Evolutionary conservation across 30 jellyfish, hydroid and myxozoan genomes (phyloP).

Genomic region (Euphysa ruthae): DNA sequence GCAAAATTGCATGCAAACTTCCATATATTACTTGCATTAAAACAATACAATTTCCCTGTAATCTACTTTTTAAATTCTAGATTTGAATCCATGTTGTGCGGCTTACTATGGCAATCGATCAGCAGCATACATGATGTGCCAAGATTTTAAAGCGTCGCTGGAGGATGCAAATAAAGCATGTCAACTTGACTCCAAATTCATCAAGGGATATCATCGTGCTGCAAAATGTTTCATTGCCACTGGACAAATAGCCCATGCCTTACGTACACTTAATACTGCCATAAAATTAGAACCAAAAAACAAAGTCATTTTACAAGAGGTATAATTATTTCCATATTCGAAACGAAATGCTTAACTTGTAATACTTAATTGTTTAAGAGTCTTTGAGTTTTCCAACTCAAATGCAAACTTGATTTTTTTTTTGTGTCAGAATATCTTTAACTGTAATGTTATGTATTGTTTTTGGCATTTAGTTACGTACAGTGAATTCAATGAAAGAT

Average conservation of each 20-base stretch:
- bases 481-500: constrained; percentile 49
- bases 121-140: constrained; percentile 81
- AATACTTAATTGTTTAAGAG: too few species aligned
- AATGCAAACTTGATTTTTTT: too few species aligned
- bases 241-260: constrained; percentile 52
- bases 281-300: constrained; percentile 49
- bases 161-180: constrained; percentile 75
- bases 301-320: constrained; percentile 57
- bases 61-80: too few species aligned
- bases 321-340: constrained; percentile 4
- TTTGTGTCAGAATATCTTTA: too few species aligned
- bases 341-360: too few species aligned
- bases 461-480: constrained; percentile 25
- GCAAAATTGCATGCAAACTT: too few species aligned
- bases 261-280: constrained; percentile 49
- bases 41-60: too few species aligned
- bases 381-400: too few species aligned
- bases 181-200: constrained; percentile 32
- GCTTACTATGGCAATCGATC: constrained; percentile 92
- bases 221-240: constrained; percentile 86
- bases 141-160: constrained; percentile 57
- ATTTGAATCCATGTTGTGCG: constrained; percentile 68
- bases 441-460: too few species aligned
- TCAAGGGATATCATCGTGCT: constrained; percentile 74
- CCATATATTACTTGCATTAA: too few species aligned